Evolutionary conservation across 2,797 vertebrate genomes (phyloP), one percentile per base, ranked within the genome.

Genomic region (Chaenodraco wilsoni): DNA sequence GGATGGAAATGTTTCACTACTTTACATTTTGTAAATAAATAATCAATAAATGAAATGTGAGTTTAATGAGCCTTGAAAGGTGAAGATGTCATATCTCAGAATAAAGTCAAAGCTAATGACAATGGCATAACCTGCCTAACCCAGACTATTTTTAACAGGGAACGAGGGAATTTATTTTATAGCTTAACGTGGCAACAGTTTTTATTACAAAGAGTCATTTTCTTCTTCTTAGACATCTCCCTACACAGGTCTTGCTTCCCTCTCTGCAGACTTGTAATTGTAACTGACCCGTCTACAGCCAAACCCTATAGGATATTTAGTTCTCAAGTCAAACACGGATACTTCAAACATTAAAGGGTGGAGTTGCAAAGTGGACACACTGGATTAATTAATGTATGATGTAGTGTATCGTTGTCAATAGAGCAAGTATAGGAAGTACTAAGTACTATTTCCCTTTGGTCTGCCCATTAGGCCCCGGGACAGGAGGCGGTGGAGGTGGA

Each of bases 371-470:
- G 16, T 37, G 52, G 33, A 81, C 85, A 87, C 15, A 44, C 45
- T 79, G 78, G 74, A 78, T 81, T 79, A 64, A 84, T 91, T 87
- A 87, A 84, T 80, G 75, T 27, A 63, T 84, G 65, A 78, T 76
- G 80, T 73, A 65, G 74, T 64, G 16, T 37, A 72, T 7, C 82
- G n/a, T 56, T 65, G 44, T 71, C 43, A 61, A 21, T 12, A 40
- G 5, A 77, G 43, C 14, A 65, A 69, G n/a, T 44, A 51, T 56
- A 69, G 55, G 11, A 72, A 74, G 41, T 44, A 72, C 43, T 68
- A 70, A 74, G 49, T 45, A 17, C 9, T 44, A 9, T 65, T 58
- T 61, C 23, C 65, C n/a, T 85, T 65, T 46, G 37, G 43, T 84
- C 57, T 84, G n/a, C 43, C 65, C 10, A 50, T 76, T 56, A 88